Evolutionary conservation across 2,888 invertebrate species (phyloP), one percentile per base, ranked within the genome.

Genomic region (Hymenopus coronatus): DNA sequence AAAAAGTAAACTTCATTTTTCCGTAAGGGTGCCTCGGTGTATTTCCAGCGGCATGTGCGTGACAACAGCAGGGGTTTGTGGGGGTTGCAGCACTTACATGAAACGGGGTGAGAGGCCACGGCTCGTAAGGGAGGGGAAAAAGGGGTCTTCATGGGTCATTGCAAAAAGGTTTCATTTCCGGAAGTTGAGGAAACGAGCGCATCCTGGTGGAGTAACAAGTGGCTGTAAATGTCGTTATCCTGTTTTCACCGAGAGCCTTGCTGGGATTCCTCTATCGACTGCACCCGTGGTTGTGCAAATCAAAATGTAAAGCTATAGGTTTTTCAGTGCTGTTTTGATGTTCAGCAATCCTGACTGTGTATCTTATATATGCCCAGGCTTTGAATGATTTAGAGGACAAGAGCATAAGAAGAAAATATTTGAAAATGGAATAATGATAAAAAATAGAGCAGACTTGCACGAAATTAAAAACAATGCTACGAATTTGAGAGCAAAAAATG

Each of bases 111-210:
- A 85, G 46, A n/a, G 40, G 84, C 1, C 33, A 14, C 28, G 20
- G 86, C 28, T 86, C 9, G 70, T 28, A 15, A 81, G 86, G 46
- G 28, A 70, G 86, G 81, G 81, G 9, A 15, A n/a, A 28, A 81
- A 86, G 28, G 86, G 54, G 28, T 86, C 86, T 86, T 86, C 86
- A 86, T 30, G 81, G 86, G 30, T 86, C 86, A 86, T 81, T 86
- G 86, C 70, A 25, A n/a, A 70, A 70, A 86, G 86, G 28, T 28
- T 86, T 81, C 54, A 81, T n/a, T 28, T 86, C 86, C 86, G 86
- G 81, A 86, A 70, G 81, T n/a, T 86, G 81, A 85, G 86, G 81
- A 86, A 86, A 81, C 81, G 30, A 86, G 86, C 81, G 20, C 30
- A 86, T 86, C 86, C 81, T 54, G 28, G 54, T 25, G 54, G 54